A percentile compares a stretch with the other conserved stretches of the same genome.
These are phyloP conservation scores for Stictocephala bisonia DNA, from an alignment of 2,888 invertebrate species.

Conservation along the genomic window DNA sequence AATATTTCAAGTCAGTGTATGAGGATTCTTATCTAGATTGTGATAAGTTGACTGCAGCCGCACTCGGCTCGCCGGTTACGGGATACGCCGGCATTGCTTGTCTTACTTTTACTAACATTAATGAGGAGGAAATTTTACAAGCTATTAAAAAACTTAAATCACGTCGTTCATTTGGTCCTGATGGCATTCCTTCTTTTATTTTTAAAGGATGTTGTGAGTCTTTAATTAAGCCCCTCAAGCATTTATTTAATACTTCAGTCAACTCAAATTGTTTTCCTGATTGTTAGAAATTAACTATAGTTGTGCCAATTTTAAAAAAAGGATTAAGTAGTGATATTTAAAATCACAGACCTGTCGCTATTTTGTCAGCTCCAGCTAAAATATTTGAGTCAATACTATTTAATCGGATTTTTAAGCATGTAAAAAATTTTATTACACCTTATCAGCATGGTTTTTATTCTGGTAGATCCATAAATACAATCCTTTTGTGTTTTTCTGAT, in stretches of 20 bases:
- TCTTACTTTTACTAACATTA: background rate
- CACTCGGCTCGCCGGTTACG: background rate
- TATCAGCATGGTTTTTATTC: background rate
- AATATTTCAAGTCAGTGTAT: constrained; percentile 12
- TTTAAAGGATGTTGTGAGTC: constrained; percentile 9
- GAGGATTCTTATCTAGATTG: background rate
- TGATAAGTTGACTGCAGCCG: background rate
- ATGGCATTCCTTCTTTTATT: no score
- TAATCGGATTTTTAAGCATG: no score
- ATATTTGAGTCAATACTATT: background rate
- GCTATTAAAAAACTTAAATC: constrained; percentile 8
- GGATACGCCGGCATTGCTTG: background rate
- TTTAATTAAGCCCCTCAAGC: background rate
- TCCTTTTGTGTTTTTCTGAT: no score
- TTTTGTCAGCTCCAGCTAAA: constrained; percentile 8
- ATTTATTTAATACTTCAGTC: constrained; percentile 1
- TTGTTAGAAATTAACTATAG: background rate
- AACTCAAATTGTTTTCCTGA: background rate
- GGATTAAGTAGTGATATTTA: constrained; percentile 3
- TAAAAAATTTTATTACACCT: background rate
- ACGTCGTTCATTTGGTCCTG: background rate
- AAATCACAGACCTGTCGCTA: constrained; percentile 9
- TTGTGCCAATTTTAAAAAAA: background rate
- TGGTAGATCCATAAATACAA: no score
- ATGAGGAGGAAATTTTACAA: background rate